Evolutionary conservation across 2,888 invertebrate genomes (phyloP), one percentile per base, ranked within the genome.

Genomic region (Drosophila glabriapex): DNA sequence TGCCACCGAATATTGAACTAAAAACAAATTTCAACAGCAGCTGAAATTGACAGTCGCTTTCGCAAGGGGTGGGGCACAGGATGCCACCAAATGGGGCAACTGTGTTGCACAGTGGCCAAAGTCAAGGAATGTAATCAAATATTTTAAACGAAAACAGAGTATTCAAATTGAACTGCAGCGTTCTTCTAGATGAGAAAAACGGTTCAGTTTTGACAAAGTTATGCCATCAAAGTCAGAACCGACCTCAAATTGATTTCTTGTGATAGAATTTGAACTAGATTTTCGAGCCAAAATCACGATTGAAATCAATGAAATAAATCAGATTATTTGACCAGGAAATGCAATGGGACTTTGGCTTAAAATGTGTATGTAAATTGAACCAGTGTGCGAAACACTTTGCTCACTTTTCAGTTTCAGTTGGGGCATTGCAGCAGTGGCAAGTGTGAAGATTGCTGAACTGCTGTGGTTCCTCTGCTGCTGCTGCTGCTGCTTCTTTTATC

Each of bases 1-100:
- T 68, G 73, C 67, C 68, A 63, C 80, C 90, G 61, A 75, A 85
- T 83, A 75, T 83, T 68, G 78, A 90, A 86, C 84, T 71, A 72
- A 90, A 85, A 85, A 88, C 76, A 81, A 83, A 90, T 89, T 86
- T 85, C 53, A 58, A 50, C 72, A 64, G 89, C 83, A 86, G 89
- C 89, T 85, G 85, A 78, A 89, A 90, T 90, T 89, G 90, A 83
- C 90, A 90, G 90, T 49, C 76, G 50, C 5, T 39, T 9, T 59
- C 12, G 37, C 4, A 39, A 33, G 28, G 33, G 28, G 6, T 7
- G 35, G 16, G 25, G 62, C 31, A 67, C 67, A 71, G 81, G 81
- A 80, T 64, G 78, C 52, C 41, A 35, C 33, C 22, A 73, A 78
- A 66, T 68, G 62, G 60, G 56, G 73, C 66, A 63, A 50, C 49